A percentile compares a stretch with the other conserved stretches of the same genome.
phyloP scores from a whole-genome alignment of 1,140 invertebrate genomes.

The Acyrthosiphon pisum region DNA sequence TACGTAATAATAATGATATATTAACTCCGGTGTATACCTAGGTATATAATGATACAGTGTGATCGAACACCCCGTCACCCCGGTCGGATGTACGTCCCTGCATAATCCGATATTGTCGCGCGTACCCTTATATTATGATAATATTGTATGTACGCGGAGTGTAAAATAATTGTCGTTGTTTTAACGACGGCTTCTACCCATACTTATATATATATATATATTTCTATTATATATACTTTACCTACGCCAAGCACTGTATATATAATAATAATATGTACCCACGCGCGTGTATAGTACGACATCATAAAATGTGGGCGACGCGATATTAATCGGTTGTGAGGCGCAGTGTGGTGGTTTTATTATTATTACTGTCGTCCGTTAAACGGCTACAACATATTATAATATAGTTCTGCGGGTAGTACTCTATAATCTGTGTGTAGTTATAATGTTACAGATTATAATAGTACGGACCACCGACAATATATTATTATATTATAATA shows the following conservation, averaged over 20 bases:
- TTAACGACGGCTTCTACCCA: neutral
- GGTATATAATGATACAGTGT: no score
- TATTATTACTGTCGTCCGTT: neutral
- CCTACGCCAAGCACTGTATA: no score
- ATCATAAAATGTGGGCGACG: neutral
- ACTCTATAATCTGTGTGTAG: neutral
- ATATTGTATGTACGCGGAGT: neutral
- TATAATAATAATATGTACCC: neutral
- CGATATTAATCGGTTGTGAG: neutral
- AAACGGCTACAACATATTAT: neutral
- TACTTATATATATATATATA: neutral
- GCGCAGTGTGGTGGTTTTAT: neutral
- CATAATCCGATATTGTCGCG: neutral
- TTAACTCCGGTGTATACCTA: neutral
- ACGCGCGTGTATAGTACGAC: neutral
- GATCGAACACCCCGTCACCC: neutral
- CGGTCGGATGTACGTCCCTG: neutral
- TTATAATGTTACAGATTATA: no score
- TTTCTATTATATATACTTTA: neutral
- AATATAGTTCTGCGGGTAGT: neutral
- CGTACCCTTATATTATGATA: neutral
- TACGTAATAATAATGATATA: slow-evolving; percentile 11
- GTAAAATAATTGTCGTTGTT: slow-evolving; percentile 1
- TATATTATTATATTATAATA: neutral
- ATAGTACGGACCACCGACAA: neutral